Conservation (phyloP, 2,113 vertebrate genomes). For the Tricholaema leucomelas region DNA sequence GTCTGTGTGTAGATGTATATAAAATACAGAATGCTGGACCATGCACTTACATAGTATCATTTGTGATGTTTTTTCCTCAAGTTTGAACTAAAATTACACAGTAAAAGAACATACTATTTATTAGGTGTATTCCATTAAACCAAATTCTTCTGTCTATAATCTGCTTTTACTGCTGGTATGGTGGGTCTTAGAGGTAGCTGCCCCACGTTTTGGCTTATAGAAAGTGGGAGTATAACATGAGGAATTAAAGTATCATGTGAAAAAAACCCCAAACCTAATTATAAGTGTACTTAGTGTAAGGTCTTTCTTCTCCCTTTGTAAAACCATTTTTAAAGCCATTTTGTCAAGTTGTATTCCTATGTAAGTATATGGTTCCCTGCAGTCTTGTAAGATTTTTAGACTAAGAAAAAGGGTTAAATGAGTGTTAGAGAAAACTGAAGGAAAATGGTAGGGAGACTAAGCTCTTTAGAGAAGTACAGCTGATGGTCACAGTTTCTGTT, state of each 20-base stretch:
- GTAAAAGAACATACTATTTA: background rate
- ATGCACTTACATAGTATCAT: background rate
- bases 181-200: background rate
- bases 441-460: background rate
- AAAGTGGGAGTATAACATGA: background rate
- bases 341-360: background rate
- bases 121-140: background rate
- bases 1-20: background rate
- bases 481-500: background rate
- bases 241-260: background rate
- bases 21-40: background rate
- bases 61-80: background rate
- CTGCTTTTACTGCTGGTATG: background rate
- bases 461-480: background rate
- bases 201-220: background rate
- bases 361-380: background rate
- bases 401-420: background rate
- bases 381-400: background rate
- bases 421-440: background rate
- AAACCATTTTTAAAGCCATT: background rate
- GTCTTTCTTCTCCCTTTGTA: background rate
- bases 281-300: background rate
- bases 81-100: background rate
- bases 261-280: background rate
- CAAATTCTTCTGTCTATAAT: rapidly evolving